Conservation (phyloP, 1,140 invertebrate genomes). For the Ceratosolen solmsi region DNA sequence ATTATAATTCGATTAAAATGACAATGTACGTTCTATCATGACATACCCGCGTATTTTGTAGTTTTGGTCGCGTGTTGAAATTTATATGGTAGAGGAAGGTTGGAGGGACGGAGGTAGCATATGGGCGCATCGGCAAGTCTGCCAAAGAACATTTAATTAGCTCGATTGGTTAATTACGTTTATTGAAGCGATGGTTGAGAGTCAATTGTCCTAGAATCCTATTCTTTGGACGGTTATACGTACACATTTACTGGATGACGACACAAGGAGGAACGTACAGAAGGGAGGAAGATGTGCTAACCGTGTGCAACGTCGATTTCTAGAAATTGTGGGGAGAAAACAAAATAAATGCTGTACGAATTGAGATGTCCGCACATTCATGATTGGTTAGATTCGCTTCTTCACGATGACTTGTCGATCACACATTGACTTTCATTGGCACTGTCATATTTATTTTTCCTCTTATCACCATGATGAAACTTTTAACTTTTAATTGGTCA, state of each 20-base stretch:
- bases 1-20: too few species aligned
- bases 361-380: conserved; percentile 29
- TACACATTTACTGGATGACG: background rate
- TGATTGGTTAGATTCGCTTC: background rate
- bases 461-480: background rate
- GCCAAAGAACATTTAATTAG: conserved; percentile 67
- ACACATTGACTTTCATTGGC: background rate
- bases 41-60: too few species aligned
- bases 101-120: too few species aligned
- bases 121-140: too few species aligned
- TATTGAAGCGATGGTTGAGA: conserved; percentile 58
- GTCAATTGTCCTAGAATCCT: conserved; percentile 65
- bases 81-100: too few species aligned
- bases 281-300: too few species aligned
- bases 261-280: background rate
- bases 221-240: background rate
- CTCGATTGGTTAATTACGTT: conserved; percentile 69
- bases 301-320: background rate
- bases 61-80: conserved; percentile 34
- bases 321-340: too few species aligned
- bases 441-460: background rate
- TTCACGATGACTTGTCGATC: conserved; percentile 43
- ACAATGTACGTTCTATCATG: too few species aligned
- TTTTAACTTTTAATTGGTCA: conserved; percentile 43
- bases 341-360: conserved; percentile 29